Base-by-base conservation (phyloP, 1,140 invertebrate species). In the Platyura marginata region DNA sequence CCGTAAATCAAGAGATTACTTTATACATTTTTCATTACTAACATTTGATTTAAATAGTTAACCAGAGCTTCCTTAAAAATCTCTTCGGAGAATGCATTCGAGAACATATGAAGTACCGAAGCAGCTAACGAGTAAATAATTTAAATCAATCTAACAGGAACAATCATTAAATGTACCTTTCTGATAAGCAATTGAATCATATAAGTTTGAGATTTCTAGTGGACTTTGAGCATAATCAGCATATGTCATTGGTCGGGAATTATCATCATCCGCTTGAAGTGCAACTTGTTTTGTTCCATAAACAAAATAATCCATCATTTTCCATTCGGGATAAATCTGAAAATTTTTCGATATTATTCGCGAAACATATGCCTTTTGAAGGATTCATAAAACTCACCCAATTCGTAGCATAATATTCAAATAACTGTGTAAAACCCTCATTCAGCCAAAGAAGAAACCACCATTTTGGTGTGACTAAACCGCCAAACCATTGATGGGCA, bases 141-240 rank as follows among this genome's bases (percentile, higher is more conserved):
- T n/a, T n/a, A n/a, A n/a, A n/a, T n/a, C n/a, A n/a, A n/a, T n/a
- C n/a, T n/a, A n/a, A n/a, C n/a, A n/a, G n/a, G n/a, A n/a, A n/a
- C n/a, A n/a, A n/a, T n/a, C n/a, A n/a, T n/a, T n/a, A n/a, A n/a
- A n/a, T n/a, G n/a, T 56, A 72, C 70, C 66, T 64, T 73, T 73
- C 35, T 69, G 68, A 54, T 91, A 92, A 1, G 82, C 78, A 18
- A 91, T 84, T 2, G 64, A 67, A 55, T 92, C 85, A 55, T 90
- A 91, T 5, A 85, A 75, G 23, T 69, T 66, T 3, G 70, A 61
- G 42, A 91, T 83, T 56, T 88, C 76, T 1, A 66, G 62, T 2
- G 82, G 81, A 41, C 76, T 73, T 40, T 68, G 57, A 2, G 85
- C 81, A 2, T 69, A 69, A n/a, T n/a, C n/a, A n/a, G n/a, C n/a